Evolutionary conservation across 2,888 invertebrate genomes (phyloP).

Genomic region (Andrena dorsata): DNA sequence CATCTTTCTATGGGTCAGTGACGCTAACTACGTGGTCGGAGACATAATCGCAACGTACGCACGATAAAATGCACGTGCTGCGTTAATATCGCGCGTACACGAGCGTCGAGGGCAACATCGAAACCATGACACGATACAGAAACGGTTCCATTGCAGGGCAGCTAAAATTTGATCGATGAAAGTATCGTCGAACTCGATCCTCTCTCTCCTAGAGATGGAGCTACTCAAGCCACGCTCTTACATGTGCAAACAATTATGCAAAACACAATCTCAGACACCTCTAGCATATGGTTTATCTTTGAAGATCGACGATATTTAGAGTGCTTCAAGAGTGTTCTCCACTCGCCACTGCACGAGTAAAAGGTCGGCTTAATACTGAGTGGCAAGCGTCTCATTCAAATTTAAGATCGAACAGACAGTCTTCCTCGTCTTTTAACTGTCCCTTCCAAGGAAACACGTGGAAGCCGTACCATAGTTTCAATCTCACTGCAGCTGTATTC

Average conservation of each 20-base stretch:
- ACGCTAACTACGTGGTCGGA: conserved; percentile 61
- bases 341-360: too few relatives aligned
- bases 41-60: conserved; percentile 53
- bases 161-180: neutral
- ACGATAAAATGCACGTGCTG: conserved; percentile 43
- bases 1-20: conserved; percentile 64
- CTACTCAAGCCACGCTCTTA: too few relatives aligned
- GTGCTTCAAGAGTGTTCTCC: too few relatives aligned
- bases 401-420: neutral
- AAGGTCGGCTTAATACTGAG: too few relatives aligned
- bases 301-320: too few relatives aligned
- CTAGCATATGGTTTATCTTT: too few relatives aligned
- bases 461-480: neutral
- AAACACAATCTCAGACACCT: too few relatives aligned
- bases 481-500: neutral
- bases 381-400: neutral
- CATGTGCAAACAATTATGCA: too few relatives aligned
- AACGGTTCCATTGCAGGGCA: neutral
- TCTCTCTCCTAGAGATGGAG: too few relatives aligned
- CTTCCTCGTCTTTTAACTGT: neutral
- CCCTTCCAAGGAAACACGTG: neutral
- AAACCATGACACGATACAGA: neutral
- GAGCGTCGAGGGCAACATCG: conserved; percentile 7
- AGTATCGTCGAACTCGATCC: neutral
- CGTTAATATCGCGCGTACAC: conserved; percentile 36